Evolutionary conservation across 2,888 invertebrate species (phyloP), one percentile per base, ranked within the genome.

Genomic region (Thera obeliscata): DNA sequence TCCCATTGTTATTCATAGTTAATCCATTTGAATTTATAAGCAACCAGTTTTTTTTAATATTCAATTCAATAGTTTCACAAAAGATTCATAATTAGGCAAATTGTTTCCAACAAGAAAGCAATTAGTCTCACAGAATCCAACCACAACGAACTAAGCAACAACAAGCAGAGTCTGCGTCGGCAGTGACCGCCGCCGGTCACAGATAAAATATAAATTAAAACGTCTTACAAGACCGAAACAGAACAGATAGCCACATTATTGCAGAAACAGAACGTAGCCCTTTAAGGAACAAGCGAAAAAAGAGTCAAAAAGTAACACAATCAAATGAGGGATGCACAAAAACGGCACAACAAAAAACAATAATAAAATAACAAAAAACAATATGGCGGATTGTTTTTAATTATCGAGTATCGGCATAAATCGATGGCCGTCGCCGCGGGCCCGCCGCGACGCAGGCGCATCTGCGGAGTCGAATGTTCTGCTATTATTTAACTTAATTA

Each of bases 371-470:
- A 69, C 49, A 63, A 69, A 69, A 93, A 91, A 84, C 87, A 89
- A 89, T 86, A 92, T 92, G 93, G 93, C 92, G 93, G 92, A 93
- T 93, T 93, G 93, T 93, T 93, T 93, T 93, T 93, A 93, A 93
- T 93, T 93, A 93, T 92, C 92, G 90, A 93, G 91, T 93, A 93
- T 93, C 92, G 92, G 89, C 91, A 93, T 93, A 93, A 93, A 93
- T 93, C 93, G 92, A 91, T 87, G 87, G 82, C 81, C 87, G 92
- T 91, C 92, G 91, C 92, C 90, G 90, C 86, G 87, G 88, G 93
- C 89, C 85, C 85, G 85, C 84, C 87, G 82, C 75, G 70, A 81
- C 82, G 83, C 84, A 64, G 64, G 82, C 83, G 82, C 83, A 77
- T n/a, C 67, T 76, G 59, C 62, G 73, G 87, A 87, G 85, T 78